Evolutionary conservation across 1,140 invertebrate genomes (phyloP), one percentile per base, ranked within the genome.

Genomic region (Caenorhabditis remanei): DNA sequence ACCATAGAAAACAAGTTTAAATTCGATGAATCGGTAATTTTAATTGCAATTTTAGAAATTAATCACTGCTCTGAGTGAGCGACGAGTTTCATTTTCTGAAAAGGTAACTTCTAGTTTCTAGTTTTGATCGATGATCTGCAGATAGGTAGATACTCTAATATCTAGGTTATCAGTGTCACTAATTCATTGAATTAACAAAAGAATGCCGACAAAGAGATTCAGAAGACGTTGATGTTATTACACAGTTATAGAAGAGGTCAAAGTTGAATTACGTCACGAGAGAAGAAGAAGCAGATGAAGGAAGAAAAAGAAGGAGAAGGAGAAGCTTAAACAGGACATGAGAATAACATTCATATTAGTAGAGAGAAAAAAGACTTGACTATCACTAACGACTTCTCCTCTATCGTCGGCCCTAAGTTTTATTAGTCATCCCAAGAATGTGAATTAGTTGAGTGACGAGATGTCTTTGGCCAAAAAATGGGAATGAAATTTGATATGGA

Each of bases 181-280:
- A 46, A 71, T 63, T 63, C 61, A 63, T 24, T 43, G 41, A 71
- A 71, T 67, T 71, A 19, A 43, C 65, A 71, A 48, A 48, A 79
- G 46, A 79, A 79, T 79, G 46, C 71, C 46, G 71, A 50, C 71
- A 79, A 71, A 71, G 65, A 71, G 41, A 43, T 53, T 79, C 46
- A 46, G 65, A 71, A 71, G 65, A 46, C 41, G 63, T 40, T 19
- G 24, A 24, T 48, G 40, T 43, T 14, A 71, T 71, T 71, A 71
- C 65, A 71, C 65, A 71, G 43, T 71, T 41, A 71, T 46, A 79
- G 46, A 14, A 79, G 46, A 79, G 71, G 71, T 79, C 71, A 79
- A 79, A 79, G 71, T 79, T 79, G 43, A 79, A 79, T 79, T 79
- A 79, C 71, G 71, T 79, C 71, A 79, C 71, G 71, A 79, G 71